Conservation (phyloP, 2,888 invertebrate genomes). For the Brachypalpus laphriformis region DNA sequence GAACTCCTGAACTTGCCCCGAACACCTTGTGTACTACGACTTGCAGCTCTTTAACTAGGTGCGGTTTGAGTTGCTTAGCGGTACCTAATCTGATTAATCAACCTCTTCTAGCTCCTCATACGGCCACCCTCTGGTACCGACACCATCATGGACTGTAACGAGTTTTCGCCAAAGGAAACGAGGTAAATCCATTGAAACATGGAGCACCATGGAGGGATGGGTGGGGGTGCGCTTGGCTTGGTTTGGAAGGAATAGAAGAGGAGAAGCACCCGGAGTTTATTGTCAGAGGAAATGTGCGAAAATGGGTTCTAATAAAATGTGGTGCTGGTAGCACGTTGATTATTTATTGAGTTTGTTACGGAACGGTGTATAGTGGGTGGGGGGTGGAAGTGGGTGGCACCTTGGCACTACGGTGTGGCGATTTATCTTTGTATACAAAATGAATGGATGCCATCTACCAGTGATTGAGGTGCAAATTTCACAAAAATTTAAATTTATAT, state of each 20-base stretch:
- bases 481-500: slow-evolving; percentile 58
- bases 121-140: neutral
- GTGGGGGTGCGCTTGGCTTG: neutral
- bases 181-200: slow-evolving; percentile 19
- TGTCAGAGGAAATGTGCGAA: slow-evolving; percentile 46
- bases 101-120: slow-evolving; percentile 60
- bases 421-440: slow-evolving; percentile 55
- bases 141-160: slow-evolving; percentile 32
- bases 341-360: slow-evolving; percentile 55
- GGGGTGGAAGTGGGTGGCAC: neutral
- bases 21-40: slow-evolving; percentile 7
- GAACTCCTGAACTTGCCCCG: slow-evolving; percentile 42
- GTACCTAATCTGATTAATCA: slow-evolving; percentile 71
- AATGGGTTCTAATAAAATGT: slow-evolving; percentile 57
- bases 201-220: neutral
- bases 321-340: slow-evolving; percentile 42
- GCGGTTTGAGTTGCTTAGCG: slow-evolving; percentile 68
- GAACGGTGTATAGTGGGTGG: neutral
- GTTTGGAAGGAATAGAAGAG: neutral
- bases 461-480: slow-evolving; percentile 63
- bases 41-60: slow-evolving; percentile 43
- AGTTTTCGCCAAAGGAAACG: slow-evolving; percentile 37
- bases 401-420: neutral
- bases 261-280: slow-evolving; percentile 24
- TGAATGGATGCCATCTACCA: slow-evolving; percentile 40